These are phyloP conservation scores for Zosterops pallidus DNA, from an alignment of 2,113 vertebrate species.

Conservation along the genomic window DNA sequence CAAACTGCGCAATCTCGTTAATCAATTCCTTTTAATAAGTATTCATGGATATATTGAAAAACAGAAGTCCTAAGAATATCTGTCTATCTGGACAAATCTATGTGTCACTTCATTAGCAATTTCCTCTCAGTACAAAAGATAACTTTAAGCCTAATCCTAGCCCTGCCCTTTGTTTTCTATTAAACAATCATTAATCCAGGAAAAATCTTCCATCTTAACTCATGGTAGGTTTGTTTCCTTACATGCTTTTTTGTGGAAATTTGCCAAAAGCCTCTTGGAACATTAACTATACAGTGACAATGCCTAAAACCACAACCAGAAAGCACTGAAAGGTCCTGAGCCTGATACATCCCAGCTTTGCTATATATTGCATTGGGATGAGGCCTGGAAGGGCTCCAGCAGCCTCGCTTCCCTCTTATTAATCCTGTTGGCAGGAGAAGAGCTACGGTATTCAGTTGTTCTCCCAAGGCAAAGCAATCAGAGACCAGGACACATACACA, in stretches of 20 bases:
- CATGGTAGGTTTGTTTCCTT: not conserved
- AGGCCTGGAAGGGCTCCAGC: not conserved
- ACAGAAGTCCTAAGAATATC: not conserved
- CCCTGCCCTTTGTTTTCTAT: constrained; percentile 24
- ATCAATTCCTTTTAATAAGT: not conserved
- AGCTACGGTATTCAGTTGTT: not conserved
- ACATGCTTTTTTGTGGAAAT: not conserved
- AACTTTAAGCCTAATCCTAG: not conserved
- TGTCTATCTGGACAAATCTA: not conserved
- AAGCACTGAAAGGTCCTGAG: not conserved
- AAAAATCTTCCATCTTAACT: constrained; percentile 21
- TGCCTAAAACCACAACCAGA: not conserved
- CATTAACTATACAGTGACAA: not conserved
- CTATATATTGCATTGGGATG: not conserved
- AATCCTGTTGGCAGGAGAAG: not conserved
- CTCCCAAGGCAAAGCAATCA: not conserved
- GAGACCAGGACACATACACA: not conserved
- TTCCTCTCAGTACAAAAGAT: not conserved
- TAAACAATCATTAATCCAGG: constrained; percentile 56
- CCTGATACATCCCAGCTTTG: not conserved
- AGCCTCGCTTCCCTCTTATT: not conserved
- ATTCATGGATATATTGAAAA: not conserved
- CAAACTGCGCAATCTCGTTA: not conserved
- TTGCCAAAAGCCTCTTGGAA: not conserved
- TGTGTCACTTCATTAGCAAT: not conserved